phyloP scores from a whole-genome alignment of 2,888 invertebrate genomes.

The Nesidiocoris tenuis region DNA sequence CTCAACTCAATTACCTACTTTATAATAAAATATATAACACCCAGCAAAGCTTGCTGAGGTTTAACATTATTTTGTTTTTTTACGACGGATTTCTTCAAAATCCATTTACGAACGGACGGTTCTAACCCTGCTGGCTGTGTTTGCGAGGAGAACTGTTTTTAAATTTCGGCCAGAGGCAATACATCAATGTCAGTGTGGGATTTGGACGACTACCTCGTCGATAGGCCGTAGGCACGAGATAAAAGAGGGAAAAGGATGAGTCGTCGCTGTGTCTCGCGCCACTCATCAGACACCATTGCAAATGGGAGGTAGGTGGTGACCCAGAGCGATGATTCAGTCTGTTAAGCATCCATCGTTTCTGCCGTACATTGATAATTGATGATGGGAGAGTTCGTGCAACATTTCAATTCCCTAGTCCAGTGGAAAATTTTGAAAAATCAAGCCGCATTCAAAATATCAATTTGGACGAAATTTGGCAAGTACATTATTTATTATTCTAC shows the following conservation, averaged over 20 bases:
- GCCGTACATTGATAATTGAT: background rate
- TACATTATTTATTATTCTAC: no score
- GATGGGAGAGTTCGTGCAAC: no score
- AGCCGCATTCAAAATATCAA: no score
- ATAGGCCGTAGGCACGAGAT: background rate
- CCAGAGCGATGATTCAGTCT: slow-evolving; percentile 26
- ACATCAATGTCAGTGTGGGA: slow-evolving; percentile 14
- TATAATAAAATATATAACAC: no score
- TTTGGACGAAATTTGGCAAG: no score
- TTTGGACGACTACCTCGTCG: slow-evolving; percentile 7
- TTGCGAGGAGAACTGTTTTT: no score
- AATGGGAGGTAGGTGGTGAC: slow-evolving; percentile 25
- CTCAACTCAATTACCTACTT: no score
- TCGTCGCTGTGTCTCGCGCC: slow-evolving; percentile 10
- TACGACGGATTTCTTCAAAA: no score
- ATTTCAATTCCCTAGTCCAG: background rate
- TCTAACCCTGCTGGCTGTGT: no score
- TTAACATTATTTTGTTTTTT: no score
- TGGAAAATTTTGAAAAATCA: background rate
- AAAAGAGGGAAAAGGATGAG: background rate
- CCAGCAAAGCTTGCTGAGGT: no score
- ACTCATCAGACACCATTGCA: slow-evolving; percentile 11
- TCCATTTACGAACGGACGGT: no score
- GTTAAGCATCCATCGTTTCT: slow-evolving; percentile 4
- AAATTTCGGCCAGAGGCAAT: background rate